Conservation (phyloP, 2,797 vertebrate species). For the Limosa lapponica region DNA sequence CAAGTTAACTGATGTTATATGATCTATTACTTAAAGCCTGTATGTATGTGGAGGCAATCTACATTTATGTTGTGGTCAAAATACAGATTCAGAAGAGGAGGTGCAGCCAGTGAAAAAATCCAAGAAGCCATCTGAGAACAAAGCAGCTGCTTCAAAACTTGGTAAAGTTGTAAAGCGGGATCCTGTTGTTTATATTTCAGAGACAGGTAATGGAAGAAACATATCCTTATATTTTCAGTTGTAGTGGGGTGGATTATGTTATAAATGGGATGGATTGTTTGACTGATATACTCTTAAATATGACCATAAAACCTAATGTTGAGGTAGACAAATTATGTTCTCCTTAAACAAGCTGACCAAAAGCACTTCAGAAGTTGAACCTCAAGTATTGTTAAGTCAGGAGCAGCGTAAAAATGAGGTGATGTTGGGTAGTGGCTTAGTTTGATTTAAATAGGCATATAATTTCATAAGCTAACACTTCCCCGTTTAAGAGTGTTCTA, state of each 20-base stretch:
- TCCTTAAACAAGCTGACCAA: background rate
- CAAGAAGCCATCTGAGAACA: slow-evolving; percentile 79
- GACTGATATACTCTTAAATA: background rate
- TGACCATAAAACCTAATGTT: background rate
- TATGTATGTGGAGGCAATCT: background rate
- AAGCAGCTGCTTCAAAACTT: slow-evolving; percentile 68
- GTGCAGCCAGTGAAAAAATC: slow-evolving; percentile 75
- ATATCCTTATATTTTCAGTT: background rate
- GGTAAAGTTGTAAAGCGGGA: slow-evolving; percentile 78
- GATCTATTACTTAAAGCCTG: background rate
- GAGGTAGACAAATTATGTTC: background rate
- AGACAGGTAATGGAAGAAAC: slow-evolving; percentile 87
- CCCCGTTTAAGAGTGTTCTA: background rate
- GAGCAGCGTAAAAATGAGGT: background rate
- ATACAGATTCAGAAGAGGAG: slow-evolving; percentile 88
- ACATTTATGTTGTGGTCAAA: slow-evolving; percentile 32
- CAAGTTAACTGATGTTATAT: background rate
- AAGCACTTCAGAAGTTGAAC: background rate
- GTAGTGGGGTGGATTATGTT: background rate
- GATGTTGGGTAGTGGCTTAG: background rate
- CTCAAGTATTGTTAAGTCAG: background rate
- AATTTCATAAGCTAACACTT: background rate
- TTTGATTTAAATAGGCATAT: background rate
- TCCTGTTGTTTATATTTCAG: slow-evolving; percentile 90
- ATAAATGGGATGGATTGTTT: background rate